Evolutionary conservation across 2,888 invertebrate species (phyloP).

Genomic region (Trachelus tabidus): DNA sequence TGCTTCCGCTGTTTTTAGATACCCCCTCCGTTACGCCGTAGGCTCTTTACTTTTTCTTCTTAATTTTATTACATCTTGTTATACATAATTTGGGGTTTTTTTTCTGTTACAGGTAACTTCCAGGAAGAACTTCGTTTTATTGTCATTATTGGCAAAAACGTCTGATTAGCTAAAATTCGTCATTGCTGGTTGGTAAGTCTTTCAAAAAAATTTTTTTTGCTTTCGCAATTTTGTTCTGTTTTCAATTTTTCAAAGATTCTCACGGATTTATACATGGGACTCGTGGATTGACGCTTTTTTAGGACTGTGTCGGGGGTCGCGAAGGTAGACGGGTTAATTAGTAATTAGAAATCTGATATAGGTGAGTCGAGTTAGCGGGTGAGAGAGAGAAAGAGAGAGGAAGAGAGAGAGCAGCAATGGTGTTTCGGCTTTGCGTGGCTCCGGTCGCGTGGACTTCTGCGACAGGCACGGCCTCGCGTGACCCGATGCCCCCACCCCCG

Average conservation of each 20-base stretch:
- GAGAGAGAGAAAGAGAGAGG: slow-evolving; percentile 33
- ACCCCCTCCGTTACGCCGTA: slow-evolving; percentile 16
- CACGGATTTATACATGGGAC: not conserved
- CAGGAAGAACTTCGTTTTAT: not conserved
- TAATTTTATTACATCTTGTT: slow-evolving; percentile 14
- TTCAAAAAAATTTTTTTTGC: not conserved
- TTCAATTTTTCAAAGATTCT: not conserved
- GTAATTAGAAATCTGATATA: slow-evolving; percentile 66
- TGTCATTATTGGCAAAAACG: slow-evolving; percentile 16
- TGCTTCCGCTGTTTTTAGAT: slow-evolving; percentile 40
- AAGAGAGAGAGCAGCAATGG: slow-evolving; percentile 41
- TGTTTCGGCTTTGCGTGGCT: slow-evolving; percentile 64
- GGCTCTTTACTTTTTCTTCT: slow-evolving; percentile 11
- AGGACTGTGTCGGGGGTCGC: not conserved
- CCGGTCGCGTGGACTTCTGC: slow-evolving; percentile 63
- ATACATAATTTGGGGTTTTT: slow-evolving; percentile 14
- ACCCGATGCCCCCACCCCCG: slow-evolving; percentile 59
- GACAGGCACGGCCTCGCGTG: slow-evolving; percentile 66
- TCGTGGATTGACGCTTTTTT: not conserved
- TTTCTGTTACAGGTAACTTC: not conserved
- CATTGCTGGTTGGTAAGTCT: slow-evolving; percentile 26
- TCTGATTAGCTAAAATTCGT: slow-evolving; percentile 15
- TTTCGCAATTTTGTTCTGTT: not conserved
- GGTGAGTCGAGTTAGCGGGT: slow-evolving; percentile 45
- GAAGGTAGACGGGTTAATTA: slow-evolving; percentile 50